Conservation (phyloP, 2,888 invertebrate species). For the Hirtodrosophila trivittata region DNA sequence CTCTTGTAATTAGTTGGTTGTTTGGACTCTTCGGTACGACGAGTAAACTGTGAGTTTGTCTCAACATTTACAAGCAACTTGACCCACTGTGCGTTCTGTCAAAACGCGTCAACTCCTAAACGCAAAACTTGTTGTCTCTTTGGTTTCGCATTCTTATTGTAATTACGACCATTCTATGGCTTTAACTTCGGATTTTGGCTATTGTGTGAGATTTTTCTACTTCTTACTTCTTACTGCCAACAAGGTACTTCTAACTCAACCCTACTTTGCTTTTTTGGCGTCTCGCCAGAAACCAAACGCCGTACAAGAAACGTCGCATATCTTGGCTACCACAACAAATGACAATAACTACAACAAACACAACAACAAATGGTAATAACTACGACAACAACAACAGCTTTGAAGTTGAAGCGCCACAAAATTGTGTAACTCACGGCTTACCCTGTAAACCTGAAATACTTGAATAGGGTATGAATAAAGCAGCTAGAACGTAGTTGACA, state of each 20-base stretch:
- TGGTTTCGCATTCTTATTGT: slow-evolving; percentile 38
- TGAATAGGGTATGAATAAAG: not conserved
- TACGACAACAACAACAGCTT: slow-evolving; percentile 5
- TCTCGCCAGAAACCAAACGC: slow-evolving; percentile 35
- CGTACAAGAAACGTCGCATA: slow-evolving; percentile 34
- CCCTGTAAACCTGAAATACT: slow-evolving; percentile 4
- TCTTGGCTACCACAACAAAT: slow-evolving; percentile 44
- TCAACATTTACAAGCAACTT: slow-evolving; percentile 36
- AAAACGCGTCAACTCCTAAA: slow-evolving; percentile 35
- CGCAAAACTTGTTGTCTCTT: slow-evolving; percentile 51
- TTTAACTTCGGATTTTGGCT: slow-evolving; percentile 12
- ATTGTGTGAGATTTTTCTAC: slow-evolving; percentile 37
- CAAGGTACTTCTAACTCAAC: not conserved
- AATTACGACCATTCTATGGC: slow-evolving; percentile 49
- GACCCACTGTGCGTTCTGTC: slow-evolving; percentile 52
- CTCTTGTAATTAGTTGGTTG: slow-evolving; percentile 28
- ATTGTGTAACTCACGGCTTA: slow-evolving; percentile 23
- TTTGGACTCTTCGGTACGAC: no score
- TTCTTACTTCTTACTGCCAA: slow-evolving; percentile 18
- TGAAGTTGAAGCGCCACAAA: slow-evolving; percentile 26
- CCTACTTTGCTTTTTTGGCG: slow-evolving; percentile 4
- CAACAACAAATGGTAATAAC: not conserved
- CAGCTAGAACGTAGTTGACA: no score
- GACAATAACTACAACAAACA: slow-evolving; percentile 20
- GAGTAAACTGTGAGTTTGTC: slow-evolving; percentile 25